phyloP scores from a whole-genome alignment of 2,113 vertebrate species.

The Campylorhamphus procurvoides region DNA sequence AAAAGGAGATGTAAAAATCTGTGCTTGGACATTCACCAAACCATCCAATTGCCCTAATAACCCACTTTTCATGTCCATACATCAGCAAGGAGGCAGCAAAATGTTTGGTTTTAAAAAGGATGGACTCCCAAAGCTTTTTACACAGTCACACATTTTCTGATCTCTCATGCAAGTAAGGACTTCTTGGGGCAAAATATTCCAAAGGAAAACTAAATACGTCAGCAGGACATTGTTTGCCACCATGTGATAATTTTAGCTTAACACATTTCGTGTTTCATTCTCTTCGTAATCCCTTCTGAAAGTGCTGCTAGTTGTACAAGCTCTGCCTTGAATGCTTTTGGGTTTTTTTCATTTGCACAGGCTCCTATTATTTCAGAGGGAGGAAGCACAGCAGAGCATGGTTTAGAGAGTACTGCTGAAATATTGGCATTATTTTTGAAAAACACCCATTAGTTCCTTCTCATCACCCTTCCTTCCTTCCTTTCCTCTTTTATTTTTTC shows the following conservation, averaged over 20 bases:
- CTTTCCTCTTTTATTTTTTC: background rate
- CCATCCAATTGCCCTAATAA: background rate
- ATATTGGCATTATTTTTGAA: background rate
- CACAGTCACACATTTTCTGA: background rate
- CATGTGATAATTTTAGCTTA: background rate
- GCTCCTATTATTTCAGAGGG: background rate
- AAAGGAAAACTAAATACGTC: background rate
- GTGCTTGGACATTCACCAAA: background rate
- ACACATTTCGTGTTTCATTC: background rate
- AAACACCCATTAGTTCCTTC: background rate
- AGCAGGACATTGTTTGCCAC: background rate
- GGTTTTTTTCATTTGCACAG: background rate
- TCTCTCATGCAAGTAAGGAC: background rate
- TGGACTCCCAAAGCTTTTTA: background rate
- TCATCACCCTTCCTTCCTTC: background rate
- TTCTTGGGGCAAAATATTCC: background rate
- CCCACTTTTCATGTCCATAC: background rate
- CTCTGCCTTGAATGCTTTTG: background rate
- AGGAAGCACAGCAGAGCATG: background rate
- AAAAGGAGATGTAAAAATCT: background rate
- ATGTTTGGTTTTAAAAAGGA: background rate
- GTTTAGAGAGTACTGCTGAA: background rate
- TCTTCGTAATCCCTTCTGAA: background rate
- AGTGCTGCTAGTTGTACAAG: background rate
- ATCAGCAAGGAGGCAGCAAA: rapidly evolving